Conservation (phyloP, 2,113 vertebrate species). For the Elachura formosa region DNA sequence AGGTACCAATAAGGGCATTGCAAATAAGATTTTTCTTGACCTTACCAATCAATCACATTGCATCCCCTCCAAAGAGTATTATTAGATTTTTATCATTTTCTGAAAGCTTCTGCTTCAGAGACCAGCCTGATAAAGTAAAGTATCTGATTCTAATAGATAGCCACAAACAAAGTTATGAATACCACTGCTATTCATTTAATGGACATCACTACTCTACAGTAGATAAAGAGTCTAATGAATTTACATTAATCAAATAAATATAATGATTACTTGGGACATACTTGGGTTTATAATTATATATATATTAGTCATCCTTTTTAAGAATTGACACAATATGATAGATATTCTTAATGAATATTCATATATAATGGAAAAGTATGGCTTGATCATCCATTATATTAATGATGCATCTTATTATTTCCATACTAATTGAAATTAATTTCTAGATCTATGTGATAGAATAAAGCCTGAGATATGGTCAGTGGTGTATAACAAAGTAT, state of each 20-base stretch:
- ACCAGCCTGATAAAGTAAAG: constrained; percentile 70
- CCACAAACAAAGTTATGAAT: constrained; percentile 76
- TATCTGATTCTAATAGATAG: constrained; percentile 68
- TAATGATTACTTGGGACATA: constrained; percentile 11
- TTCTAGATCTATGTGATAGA: not conserved
- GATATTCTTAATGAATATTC: not conserved
- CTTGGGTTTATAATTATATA: constrained; percentile 15
- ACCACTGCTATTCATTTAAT: constrained; percentile 74
- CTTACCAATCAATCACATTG: constrained; percentile 78
- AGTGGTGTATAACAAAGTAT: not conserved
- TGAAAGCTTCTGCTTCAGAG: constrained; percentile 69
- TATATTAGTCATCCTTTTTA: not conserved
- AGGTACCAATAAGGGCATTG: constrained; percentile 74
- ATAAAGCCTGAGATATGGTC: not conserved
- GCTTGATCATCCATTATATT: not conserved
- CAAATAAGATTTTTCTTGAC: constrained; percentile 80
- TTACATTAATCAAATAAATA: constrained; percentile 68
- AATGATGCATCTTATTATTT: not conserved
- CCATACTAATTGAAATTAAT: not conserved
- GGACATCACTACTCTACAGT: constrained; percentile 58
- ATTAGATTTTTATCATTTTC: constrained; percentile 81
- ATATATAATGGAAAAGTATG: not conserved
- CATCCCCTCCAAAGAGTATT: constrained; percentile 72
- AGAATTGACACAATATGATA: not conserved
- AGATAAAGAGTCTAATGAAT: constrained; percentile 65